These are phyloP conservation scores for Danio tinwini DNA, from an alignment of 2,797 vertebrate species.

Conservation along the genomic window DNA sequence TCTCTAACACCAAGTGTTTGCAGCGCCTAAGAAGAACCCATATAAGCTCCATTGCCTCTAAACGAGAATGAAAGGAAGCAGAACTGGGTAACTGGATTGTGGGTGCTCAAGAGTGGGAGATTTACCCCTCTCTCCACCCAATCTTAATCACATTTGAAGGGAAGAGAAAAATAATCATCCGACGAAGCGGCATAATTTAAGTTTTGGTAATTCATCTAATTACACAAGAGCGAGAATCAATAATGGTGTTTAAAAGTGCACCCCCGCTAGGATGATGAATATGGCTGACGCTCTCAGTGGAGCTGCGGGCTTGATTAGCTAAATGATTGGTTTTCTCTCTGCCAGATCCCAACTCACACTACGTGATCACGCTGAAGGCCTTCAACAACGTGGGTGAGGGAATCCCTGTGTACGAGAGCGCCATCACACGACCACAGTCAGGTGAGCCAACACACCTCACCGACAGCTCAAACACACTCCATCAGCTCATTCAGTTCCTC, in stretches of 20 bases:
- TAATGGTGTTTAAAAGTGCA: conserved; percentile 68
- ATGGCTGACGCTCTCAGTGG: conserved; percentile 62
- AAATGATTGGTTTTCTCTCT: conserved; percentile 60
- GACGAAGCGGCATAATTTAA: conserved; percentile 66
- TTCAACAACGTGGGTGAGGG: conserved; percentile 97
- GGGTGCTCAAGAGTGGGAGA: conserved; percentile 20
- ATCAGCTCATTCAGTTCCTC: not conserved
- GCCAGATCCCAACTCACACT: conserved; percentile 94
- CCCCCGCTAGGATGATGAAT: conserved; percentile 67
- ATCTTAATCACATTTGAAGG: conserved; percentile 57
- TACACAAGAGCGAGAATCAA: conserved; percentile 62
- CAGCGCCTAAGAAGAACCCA: not conserved
- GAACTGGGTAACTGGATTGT: not conserved
- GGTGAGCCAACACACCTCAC: conserved; percentile 65
- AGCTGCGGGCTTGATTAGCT: conserved; percentile 70
- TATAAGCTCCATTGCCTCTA: conserved; percentile 9
- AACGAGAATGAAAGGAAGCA: conserved; percentile 31
- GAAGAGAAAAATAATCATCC: conserved; percentile 34
- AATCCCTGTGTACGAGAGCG: conserved; percentile 96
- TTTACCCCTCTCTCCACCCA: conserved; percentile 15
- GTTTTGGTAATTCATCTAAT: conserved; percentile 68
- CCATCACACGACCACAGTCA: conserved; percentile 92
- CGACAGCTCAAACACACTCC: not conserved
- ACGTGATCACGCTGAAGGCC: conserved; percentile 96
- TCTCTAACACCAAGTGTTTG: too few relatives aligned